phyloP scores from a whole-genome alignment of 2,113 vertebrate genomes.

The Dipodomys ordii region DNA sequence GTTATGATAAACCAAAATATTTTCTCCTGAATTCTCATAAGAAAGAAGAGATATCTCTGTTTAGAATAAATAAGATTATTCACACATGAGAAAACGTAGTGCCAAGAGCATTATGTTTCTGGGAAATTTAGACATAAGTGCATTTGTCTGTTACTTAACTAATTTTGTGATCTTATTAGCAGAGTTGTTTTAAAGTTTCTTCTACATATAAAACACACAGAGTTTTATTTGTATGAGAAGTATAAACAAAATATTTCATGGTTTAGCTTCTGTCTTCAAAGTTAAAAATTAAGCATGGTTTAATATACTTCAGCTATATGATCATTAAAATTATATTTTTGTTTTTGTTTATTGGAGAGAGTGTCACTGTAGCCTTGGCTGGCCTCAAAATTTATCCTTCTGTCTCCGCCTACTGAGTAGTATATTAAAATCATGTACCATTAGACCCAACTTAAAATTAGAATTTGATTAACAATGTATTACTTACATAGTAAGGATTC shows the following conservation, averaged over 20 bases:
- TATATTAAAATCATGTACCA: background rate
- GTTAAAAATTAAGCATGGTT: background rate
- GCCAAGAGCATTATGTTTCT: background rate
- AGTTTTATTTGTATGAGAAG: background rate
- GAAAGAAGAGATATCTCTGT: background rate
- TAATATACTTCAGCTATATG: background rate
- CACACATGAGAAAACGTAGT: background rate
- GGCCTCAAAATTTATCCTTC: background rate
- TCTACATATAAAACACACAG: conserved; percentile 8
- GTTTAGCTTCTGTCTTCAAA: conserved; percentile 13
- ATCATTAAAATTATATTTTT: conserved; percentile 19
- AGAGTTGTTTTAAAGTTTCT: conserved; percentile 5
- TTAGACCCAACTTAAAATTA: background rate
- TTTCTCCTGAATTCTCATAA: conserved; percentile 18
- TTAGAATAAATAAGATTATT: conserved; percentile 38
- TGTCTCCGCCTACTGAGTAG: background rate
- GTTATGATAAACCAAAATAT: background rate
- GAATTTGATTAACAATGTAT: conserved; percentile 12
- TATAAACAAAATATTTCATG: background rate
- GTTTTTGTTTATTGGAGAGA: background rate
- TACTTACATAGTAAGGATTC: conserved; percentile 47
- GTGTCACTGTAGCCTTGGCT: background rate
- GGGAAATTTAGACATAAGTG: background rate
- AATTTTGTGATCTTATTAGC: background rate
- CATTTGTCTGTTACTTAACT: background rate